Evolutionary conservation across 2,113 vertebrate species (phyloP), one percentile per base, ranked within the genome.

Genomic region (Poecile atricapillus): DNA sequence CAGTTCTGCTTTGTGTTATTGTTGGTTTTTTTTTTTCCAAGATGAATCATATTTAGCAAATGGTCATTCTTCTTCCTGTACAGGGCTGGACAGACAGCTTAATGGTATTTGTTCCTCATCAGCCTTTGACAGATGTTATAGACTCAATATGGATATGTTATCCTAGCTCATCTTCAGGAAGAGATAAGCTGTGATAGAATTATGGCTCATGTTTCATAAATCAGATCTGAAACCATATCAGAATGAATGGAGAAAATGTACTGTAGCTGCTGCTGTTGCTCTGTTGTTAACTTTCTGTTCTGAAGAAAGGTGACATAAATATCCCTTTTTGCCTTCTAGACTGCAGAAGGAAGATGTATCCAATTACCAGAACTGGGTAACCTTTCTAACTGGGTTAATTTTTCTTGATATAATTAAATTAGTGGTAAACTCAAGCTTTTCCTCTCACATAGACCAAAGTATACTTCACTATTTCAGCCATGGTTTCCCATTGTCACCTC

Each of bases 91-190:
- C 28, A 65, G 79, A 92, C 81, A 82, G 83, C 62, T 85, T 95
- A 91, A 95, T 94, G 41, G 47, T 60, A 69, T 94, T 90, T 78
- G 35, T 50, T 83, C 79, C 56, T 96, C 92, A 83, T 92, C 88
- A 86, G 71, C 50, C 67, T 92, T 67, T 83, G 92, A 90, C 9
- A 96, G 79, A 90, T 83, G 67, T 59, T 92, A 50, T 13, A 69
- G 63, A 76, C 46, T 80, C 84, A 85, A 82, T 81, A 88, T 15
- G 39, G 78, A 21, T 81, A 49, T 58, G 53, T 77, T 90, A 95
- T 87, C 93, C 58, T 79, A 85, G 67, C 37, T 74, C 67, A 79
- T 79, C 83, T 94, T n/a, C 53, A 82, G 62, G 89, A 94, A 84
- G 47, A 75, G 44, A 94, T 68, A 91, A 79, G 23, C 52, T 82